Conservation (phyloP, 2,113 vertebrate genomes). For the Genyomyrus donnyi region DNA sequence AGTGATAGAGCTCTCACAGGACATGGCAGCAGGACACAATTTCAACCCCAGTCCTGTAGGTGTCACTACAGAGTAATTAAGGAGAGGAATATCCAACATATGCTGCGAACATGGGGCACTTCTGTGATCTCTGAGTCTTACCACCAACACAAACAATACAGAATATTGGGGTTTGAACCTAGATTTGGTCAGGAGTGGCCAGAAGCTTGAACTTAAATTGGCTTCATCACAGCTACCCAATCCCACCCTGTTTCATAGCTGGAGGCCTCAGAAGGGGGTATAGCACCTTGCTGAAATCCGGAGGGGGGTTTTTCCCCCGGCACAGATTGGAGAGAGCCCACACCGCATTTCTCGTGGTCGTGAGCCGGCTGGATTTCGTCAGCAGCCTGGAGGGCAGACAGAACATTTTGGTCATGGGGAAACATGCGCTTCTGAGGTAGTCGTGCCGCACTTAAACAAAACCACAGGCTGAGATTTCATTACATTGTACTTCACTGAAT, state of each 20-base stretch:
- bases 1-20: background rate
- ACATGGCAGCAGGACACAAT: background rate
- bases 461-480: background rate
- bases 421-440: background rate
- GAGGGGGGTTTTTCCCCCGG: conserved; percentile 86
- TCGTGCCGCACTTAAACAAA: background rate
- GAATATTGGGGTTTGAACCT: background rate
- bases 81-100: background rate
- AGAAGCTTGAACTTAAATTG: background rate
- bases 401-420: background rate
- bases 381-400: conserved; percentile 60
- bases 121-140: background rate
- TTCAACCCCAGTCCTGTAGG: background rate
- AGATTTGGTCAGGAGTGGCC: background rate
- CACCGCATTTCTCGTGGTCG: conserved; percentile 84
- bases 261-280: background rate
- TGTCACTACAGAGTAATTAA: background rate
- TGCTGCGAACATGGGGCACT: background rate
- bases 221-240: background rate
- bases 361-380: conserved; percentile 79
- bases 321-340: conserved; percentile 90
- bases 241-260: background rate
- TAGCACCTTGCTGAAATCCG: conserved; percentile 80
- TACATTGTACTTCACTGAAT: background rate
- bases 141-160: background rate